Conservation (phyloP, 2,888 invertebrate genomes). For the Drosophila limbata region DNA sequence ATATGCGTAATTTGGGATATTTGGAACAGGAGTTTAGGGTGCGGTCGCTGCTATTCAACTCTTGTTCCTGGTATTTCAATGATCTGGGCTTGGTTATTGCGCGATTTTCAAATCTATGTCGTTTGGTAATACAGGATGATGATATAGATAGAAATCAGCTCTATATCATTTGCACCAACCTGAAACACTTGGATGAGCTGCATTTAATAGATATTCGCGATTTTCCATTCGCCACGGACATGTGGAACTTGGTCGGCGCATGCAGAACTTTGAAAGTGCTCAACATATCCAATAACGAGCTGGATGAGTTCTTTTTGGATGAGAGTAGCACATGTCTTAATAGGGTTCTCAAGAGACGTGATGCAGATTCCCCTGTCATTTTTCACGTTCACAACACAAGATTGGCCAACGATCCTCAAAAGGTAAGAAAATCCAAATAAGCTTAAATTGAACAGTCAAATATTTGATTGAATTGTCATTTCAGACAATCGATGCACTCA, state of each 20-base stretch:
- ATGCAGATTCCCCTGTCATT: no score
- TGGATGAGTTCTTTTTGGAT: background rate
- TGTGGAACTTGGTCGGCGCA: conserved; percentile 4
- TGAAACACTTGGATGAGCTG: conserved; percentile 6
- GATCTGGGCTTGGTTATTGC: background rate
- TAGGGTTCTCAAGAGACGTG: background rate
- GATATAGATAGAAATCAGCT: conserved; percentile 2
- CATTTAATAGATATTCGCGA: conserved; percentile 4
- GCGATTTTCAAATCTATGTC: background rate
- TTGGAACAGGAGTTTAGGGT: background rate
- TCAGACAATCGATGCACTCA: conserved; percentile 6
- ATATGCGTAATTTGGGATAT: background rate
- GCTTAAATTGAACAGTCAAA: no score
- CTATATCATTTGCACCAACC: background rate
- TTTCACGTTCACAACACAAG: background rate
- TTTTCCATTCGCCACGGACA: conserved; percentile 1
- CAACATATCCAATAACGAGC: conserved; percentile 4
- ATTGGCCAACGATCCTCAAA: conserved; percentile 1
- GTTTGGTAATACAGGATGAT: conserved; percentile 6
- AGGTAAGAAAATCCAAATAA: background rate
- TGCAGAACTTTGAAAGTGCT: background rate
- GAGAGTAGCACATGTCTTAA: background rate
- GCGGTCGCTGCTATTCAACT: background rate
- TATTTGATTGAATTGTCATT: background rate
- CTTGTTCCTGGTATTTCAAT: background rate